phyloP scores from a whole-genome alignment of 2,888 invertebrate genomes.

The Scaptomyza flava region DNA sequence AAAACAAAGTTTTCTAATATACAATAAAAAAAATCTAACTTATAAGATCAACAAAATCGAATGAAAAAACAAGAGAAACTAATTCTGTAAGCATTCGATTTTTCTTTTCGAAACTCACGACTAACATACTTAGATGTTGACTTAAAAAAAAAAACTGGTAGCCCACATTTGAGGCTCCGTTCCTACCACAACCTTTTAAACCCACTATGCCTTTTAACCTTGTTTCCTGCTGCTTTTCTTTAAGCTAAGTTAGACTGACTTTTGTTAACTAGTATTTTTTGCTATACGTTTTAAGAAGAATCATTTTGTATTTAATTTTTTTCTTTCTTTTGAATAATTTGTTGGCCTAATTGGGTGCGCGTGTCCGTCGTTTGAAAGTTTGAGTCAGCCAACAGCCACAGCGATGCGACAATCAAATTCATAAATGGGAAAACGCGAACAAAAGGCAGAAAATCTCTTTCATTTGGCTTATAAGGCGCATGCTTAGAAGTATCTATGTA shows the following conservation, averaged over 20 bases:
- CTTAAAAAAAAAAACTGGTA: not conserved
- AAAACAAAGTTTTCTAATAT: too few species aligned
- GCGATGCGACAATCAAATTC: conserved; percentile 40
- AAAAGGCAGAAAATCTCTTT: conserved; percentile 35
- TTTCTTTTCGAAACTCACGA: not conserved
- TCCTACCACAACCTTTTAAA: not conserved
- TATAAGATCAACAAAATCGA: too few species aligned
- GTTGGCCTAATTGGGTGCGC: conserved; percentile 52
- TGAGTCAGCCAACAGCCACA: conserved; percentile 14
- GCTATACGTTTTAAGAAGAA: not conserved
- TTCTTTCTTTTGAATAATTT: conserved; percentile 44
- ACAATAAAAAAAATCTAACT: too few species aligned
- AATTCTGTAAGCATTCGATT: not conserved
- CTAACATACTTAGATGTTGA: not conserved
- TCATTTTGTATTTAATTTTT: not conserved
- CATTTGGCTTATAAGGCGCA: conserved; percentile 19
- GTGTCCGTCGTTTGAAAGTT: conserved; percentile 38
- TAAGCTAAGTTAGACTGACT: not conserved
- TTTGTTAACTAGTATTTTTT: conserved; percentile 1
- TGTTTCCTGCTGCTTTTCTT: not conserved
- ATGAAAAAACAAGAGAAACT: too few species aligned
- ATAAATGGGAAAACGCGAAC: conserved; percentile 36
- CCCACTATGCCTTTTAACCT: not conserved
- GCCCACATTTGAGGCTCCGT: not conserved
- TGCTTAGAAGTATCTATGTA: not conserved